Base-by-base conservation (phyloP, 2,797 vertebrate genomes). In the Rhodeus uyekii region DNA sequence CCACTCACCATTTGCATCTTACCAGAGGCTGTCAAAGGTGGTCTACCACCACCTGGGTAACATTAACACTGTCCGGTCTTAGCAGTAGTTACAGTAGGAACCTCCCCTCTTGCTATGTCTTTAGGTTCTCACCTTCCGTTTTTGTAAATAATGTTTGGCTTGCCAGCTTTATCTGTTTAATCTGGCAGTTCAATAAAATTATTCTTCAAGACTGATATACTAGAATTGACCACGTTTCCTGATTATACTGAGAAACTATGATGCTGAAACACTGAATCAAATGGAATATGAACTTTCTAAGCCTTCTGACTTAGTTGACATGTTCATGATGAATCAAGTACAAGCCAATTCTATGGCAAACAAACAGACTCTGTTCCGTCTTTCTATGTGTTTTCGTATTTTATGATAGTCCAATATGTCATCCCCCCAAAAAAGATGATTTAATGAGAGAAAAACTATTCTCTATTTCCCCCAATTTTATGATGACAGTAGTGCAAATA, bases 111-210 rank as follows among this genome's bases (percentile, higher is more conserved):
- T 38, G 65, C 72, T 77, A 85, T 80, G 73, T 61, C 86, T 87
- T 86, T 83, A 86, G 85, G 65, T 84, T 86, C 76, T 81, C 73
- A 83, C 55, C 78, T 75, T 82, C 50, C 83, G 91, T 87, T 94
- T 94, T 93, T 96, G 93, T 94, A 93, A 95, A 95, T 95, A 96
- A 95, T 95, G 92, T 87, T 67, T 87, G 67, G 92, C 87, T 44
- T 78, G 88, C 74, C 82, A 89, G 80, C 76, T 58, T 72, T 86
- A 75, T 72, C 83, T 86, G 61, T 81, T 61, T 71, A 32, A 69
- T 83, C 82, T 78, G 36, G 42, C 69, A 78, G 58, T 60, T 80
- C 68, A 90, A 82, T 88, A 80, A 86, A 50, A 71, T 83, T 72
- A 46, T 78, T 79, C 46, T 60, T 74, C 50, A 48, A 78, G 50